Base-by-base conservation (phyloP, 2,888 invertebrate species). In the Lepetodrilus schrolli region DNA sequence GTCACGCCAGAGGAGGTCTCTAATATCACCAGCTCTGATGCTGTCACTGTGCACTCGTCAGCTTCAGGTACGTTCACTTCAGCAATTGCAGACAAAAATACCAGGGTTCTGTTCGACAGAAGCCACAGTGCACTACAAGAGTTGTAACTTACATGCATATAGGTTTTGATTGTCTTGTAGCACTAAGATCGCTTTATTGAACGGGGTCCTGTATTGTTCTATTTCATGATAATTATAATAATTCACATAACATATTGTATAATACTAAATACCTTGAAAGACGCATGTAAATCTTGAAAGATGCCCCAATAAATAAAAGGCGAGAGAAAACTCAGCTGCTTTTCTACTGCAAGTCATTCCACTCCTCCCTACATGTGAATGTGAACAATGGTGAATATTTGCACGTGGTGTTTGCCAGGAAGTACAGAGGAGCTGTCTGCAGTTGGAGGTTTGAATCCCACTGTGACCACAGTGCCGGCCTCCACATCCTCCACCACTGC, bases 1-100 rank as follows among this genome's bases (percentile, higher is more conserved):
- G 82, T 85, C 38, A 84, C 84, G 23, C 86, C 87, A 34, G 84
- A 85, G 66, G 84, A 83, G 48, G 76, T 83, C 0, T 85, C 87
- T 1, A 84, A 83, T 66, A 82, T 86, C 48, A 85, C 84, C 23
- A 85, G 83, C 72, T 84, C 85, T 20, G 83, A 84, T 81, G 84
- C 83, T 37, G 84, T 84, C 58, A 85, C 84, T 49, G 80, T 85
- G 8, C 84, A 84, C 65, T 85, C 86, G 0, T 82, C 84, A 47
- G 69, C 66, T 8, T 73, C 79, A 70, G 83, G 84, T 83, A 74
- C 13, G 65, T 76, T 13, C n/a, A 49, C 23, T 36, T 13, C 17
- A 58, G 7, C n/a, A 43, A 0, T 1, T 43, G 7, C 2, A 43
- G 43, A n/a, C n/a, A n/a, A 10, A 43, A 43, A 43, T 2, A 43